Conservation (phyloP, 2,888 invertebrate genomes). For the Yponomeuta evonymella region DNA sequence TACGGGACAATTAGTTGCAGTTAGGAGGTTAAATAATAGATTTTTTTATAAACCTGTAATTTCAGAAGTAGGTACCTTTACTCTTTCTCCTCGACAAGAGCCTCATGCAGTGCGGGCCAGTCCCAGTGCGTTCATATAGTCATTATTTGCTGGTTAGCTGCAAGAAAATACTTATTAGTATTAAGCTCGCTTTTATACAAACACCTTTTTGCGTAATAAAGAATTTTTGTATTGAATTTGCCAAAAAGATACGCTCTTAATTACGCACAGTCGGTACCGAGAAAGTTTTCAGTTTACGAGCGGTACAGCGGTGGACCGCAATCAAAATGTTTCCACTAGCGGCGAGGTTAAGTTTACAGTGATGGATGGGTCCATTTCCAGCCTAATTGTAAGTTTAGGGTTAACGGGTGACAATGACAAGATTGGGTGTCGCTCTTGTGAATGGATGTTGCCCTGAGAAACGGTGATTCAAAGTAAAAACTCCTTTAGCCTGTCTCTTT, state of each 20-base stretch:
- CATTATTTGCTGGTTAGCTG: slow-evolving; percentile 28
- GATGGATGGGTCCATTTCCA: slow-evolving; percentile 54
- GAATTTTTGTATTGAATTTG: slow-evolving; percentile 14
- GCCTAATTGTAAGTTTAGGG: slow-evolving; percentile 5
- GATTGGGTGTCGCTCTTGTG: neutral
- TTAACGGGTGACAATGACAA: slow-evolving; percentile 1
- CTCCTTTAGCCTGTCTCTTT: no score
- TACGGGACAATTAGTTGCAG: no score
- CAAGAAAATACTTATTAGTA: no score
- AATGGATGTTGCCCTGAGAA: neutral
- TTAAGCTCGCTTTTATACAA: no score
- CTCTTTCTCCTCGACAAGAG: no score
- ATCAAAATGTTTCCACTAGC: slow-evolving; percentile 51
- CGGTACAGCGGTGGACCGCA: slow-evolving; percentile 46
- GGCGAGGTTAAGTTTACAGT: slow-evolving; percentile 39
- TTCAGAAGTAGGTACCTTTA: no score
- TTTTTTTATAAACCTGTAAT: no score
- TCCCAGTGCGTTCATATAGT: slow-evolving; percentile 20
- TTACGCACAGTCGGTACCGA: slow-evolving; percentile 40
- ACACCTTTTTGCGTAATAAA: no score
- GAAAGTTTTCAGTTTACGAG: slow-evolving; percentile 47
- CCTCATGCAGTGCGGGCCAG: neutral
- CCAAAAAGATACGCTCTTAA: slow-evolving; percentile 45
- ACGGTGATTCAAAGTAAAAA: neutral
- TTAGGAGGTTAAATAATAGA: no score